Evolutionary conservation across 2,797 vertebrate genomes (phyloP).

Genomic region (Epinephelus awoara): DNA sequence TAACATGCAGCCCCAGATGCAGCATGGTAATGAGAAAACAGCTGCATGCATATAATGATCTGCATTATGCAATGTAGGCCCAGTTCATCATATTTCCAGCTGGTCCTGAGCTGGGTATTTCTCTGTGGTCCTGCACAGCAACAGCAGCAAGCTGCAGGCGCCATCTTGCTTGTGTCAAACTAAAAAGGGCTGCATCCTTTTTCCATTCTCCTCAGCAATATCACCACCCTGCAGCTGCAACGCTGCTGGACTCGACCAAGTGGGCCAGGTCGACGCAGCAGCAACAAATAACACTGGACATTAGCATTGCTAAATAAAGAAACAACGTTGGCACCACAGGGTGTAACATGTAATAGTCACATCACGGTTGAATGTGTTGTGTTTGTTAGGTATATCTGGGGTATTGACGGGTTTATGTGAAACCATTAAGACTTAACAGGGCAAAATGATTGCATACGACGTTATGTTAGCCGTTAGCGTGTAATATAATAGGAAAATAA

Average conservation of each 20-base stretch:
- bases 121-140: slow-evolving; percentile 46
- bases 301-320: not conserved
- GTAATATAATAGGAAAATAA: slow-evolving; percentile 6
- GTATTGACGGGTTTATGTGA: not conserved
- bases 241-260: slow-evolving; percentile 24
- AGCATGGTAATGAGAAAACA: not conserved
- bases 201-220: slow-evolving; percentile 61
- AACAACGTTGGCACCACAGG: accelerated
- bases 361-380: not conserved
- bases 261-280: slow-evolving; percentile 10
- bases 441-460: not conserved
- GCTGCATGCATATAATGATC: not conserved
- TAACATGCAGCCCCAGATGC: not conserved
- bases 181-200: slow-evolving; percentile 61
- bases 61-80: not conserved
- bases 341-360: not conserved
- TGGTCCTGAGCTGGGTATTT: slow-evolving; percentile 20
- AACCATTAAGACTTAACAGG: accelerated
- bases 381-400: not conserved
- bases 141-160: slow-evolving; percentile 60
- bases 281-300: not conserved
- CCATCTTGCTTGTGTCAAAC: slow-evolving; percentile 80
- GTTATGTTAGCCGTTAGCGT: not conserved
- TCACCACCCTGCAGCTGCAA: slow-evolving; percentile 41
- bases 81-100: slow-evolving; percentile 28